These are phyloP conservation scores for Psammodynastes pulverulentus DNA, from an alignment of 2,113 vertebrate genomes.

Conservation along the genomic window DNA sequence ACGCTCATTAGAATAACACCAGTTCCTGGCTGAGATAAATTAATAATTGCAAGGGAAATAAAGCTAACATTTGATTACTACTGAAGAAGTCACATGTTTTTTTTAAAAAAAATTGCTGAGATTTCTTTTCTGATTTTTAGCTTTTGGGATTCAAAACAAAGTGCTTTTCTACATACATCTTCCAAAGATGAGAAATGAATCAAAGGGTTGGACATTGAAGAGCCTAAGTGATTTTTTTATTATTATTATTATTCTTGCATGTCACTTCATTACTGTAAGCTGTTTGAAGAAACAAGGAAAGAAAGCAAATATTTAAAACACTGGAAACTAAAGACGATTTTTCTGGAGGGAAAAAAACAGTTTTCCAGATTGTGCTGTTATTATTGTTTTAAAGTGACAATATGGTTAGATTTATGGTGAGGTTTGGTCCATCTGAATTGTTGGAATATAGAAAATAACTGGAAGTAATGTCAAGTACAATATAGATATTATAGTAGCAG, in stretches of 20 bases:
- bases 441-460: slow-evolving; percentile 29
- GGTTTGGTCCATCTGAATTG: slow-evolving; percentile 25
- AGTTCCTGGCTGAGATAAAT: slow-evolving; percentile 37
- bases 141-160: not conserved
- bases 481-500: slow-evolving; percentile 28
- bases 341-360: slow-evolving; percentile 29
- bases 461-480: slow-evolving; percentile 20
- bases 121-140: slow-evolving; percentile 2
- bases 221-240: slow-evolving; percentile 9
- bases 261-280: slow-evolving; percentile 31
- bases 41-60: slow-evolving; percentile 52
- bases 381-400: not conserved
- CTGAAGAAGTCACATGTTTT: slow-evolving; percentile 41
- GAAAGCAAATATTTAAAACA: slow-evolving; percentile 53
- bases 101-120: not conserved
- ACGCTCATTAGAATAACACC: slow-evolving; percentile 55
- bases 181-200: slow-evolving; percentile 18
- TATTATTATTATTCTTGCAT: not conserved
- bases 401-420: not conserved
- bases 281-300: slow-evolving; percentile 36
- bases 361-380: slow-evolving; percentile 45
- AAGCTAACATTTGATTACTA: slow-evolving; percentile 52
- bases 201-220: slow-evolving; percentile 4
- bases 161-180: slow-evolving; percentile 19
- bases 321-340: not conserved